Base-by-base conservation (phyloP, 1,140 invertebrate genomes). In the Wasmannia auropunctata region DNA sequence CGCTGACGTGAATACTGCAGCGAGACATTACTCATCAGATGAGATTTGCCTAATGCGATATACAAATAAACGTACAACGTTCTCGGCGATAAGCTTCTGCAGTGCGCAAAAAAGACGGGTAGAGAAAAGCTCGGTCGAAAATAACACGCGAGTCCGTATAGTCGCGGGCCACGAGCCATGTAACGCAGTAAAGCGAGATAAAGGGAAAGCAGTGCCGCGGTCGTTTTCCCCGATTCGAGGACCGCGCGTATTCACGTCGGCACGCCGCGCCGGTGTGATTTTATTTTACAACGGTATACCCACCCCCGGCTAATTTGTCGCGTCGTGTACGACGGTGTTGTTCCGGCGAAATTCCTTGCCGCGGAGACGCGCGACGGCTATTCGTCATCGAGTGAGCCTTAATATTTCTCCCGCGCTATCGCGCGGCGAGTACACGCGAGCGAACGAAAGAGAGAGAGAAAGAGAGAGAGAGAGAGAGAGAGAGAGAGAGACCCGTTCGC, bases 381-480 rank as follows among this genome's bases (percentile, higher is more conserved):
- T 60, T 74, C 22, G n/a, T 56, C 37, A 22, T 43, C 51, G 37
- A 19, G 46, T 34, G 31, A 54, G 46, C 67, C 5, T 67, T 87
- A 79, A 90, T 90, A 90, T 85, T 75, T 90, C 76, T 87, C 43
- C 11, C 58, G 43, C 34, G 60, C 60, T 90, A 77, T 87, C 80
- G 56, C 67, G 51, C 49, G 75, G 62, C 56, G 63, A 67, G 37
- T 46, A 79, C 60, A 67, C 77, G 72, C n/a, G n/a, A n/a, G n/a
- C n/a, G n/a, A n/a, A n/a, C n/a, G n/a, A n/a, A n/a, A n/a, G n/a
- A n/a, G n/a, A n/a, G n/a, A n/a, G n/a, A n/a, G n/a, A n/a, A n/a
- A n/a, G n/a, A n/a, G n/a, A n/a, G n/a, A n/a, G n/a, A n/a, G n/a
- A n/a, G n/a, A n/a, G n/a, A n/a, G n/a, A n/a, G n/a, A n/a, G n/a